Percentiles rank a stretch among this genome's conserved stretches.
These are phyloP conservation scores for Leptura quadrifasciata DNA, from an alignment of 2,888 invertebrate genomes.

Conservation along the genomic window DNA sequence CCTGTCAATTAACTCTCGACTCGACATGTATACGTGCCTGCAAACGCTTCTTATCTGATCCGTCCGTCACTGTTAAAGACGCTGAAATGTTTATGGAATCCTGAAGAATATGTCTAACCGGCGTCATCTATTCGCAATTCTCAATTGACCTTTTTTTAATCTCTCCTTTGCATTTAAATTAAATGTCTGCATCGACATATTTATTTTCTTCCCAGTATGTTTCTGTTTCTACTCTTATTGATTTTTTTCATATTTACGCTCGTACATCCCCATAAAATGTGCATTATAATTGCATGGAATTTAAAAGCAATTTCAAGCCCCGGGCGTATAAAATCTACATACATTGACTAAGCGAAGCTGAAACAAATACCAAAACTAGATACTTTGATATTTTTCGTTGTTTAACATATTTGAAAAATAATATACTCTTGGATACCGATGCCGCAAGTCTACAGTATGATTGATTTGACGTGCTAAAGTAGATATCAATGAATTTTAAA, in stretches of 20 bases:
- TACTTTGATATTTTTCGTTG: background rate
- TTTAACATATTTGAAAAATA: background rate
- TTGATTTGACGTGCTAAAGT: too few species aligned
- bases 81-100: slow-evolving; percentile 73
- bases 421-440: too few species aligned
- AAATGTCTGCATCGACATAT: slow-evolving; percentile 55
- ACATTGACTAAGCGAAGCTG: background rate
- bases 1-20: slow-evolving; percentile 73
- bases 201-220: slow-evolving; percentile 32
- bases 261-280: background rate
- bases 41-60: slow-evolving; percentile 74
- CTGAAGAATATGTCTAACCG: slow-evolving; percentile 70
- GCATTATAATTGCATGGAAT: slow-evolving; percentile 4
- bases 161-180: slow-evolving; percentile 59
- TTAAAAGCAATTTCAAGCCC: background rate
- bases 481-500: too few species aligned
- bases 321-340: background rate
- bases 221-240: background rate
- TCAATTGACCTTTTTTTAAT: slow-evolving; percentile 64
- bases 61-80: slow-evolving; percentile 70
- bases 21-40: slow-evolving; percentile 74
- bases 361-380: slow-evolving; percentile 7
- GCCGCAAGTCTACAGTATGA: too few species aligned
- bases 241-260: background rate
- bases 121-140: slow-evolving; percentile 71